These are phyloP conservation scores for Halcyon senegalensis DNA, from an alignment of 2,113 vertebrate genomes.

Conservation along the genomic window DNA sequence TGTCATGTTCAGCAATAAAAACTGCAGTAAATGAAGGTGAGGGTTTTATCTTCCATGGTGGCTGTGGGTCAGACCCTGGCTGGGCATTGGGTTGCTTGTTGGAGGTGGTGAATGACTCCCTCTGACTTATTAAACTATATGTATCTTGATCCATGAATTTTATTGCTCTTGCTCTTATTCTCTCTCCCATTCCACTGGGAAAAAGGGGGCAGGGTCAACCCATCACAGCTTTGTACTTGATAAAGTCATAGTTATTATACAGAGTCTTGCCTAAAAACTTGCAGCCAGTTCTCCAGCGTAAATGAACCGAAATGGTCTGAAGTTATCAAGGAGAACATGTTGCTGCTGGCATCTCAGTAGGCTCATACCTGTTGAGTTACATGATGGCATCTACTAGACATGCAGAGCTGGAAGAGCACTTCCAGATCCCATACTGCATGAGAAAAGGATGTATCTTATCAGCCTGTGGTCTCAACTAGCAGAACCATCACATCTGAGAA, in stretches of 20 bases:
- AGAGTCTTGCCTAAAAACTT: background rate
- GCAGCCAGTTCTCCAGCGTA: background rate
- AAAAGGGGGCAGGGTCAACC: background rate
- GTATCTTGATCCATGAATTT: background rate
- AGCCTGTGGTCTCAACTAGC: background rate
- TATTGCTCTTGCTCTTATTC: background rate
- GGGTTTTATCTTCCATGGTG: background rate
- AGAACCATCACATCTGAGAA: background rate
- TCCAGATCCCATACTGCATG: background rate
- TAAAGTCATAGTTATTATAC: background rate
- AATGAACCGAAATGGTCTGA: background rate
- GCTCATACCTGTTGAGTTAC: background rate
- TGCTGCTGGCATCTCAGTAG: background rate
- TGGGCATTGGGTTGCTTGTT: background rate
- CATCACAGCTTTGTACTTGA: background rate
- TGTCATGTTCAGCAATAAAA: background rate
- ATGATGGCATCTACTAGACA: background rate
- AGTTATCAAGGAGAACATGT: background rate
- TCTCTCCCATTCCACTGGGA: background rate
- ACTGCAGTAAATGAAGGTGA: background rate
- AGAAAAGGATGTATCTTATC: background rate
- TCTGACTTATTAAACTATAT: background rate
- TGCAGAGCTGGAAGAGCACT: background rate
- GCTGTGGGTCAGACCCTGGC: background rate
- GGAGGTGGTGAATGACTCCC: background rate